Evolutionary conservation across 2,888 invertebrate species (phyloP), one percentile per base, ranked within the genome.

Genomic region (Patella depressa): DNA sequence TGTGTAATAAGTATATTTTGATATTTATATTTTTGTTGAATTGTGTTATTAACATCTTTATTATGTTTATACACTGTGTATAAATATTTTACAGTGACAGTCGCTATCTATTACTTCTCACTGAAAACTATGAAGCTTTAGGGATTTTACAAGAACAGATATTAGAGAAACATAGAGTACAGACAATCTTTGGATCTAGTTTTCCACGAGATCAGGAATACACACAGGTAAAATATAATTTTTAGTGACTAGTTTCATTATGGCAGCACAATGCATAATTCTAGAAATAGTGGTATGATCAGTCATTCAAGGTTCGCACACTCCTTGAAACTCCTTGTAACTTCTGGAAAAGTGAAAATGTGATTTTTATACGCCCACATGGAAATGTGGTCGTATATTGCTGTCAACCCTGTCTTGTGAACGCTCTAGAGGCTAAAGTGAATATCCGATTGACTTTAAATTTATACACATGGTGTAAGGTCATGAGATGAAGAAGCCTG

Each of bases 111-210:
- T 80, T 90, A 73, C 83, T 90, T 34, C 82, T 90, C 78, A 90
- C 89, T 19, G 90, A 90, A 83, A 90, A 89, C 80, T 89, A 89
- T 73, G 88, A 89, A 70, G 89, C 89, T 5, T 79, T 90, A 55
- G 81, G 82, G 19, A 85, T 90, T n/a, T 85, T 90, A 55, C 88
- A 89, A 74, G 87, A 90, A 75, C 82, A 89, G 75, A 85, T 90
- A 29, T 78, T 84, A 34, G 79, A 83, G n/a, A 78, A 77, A 7
- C 70, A 29, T 59, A 73, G 53, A 12, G 80, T 76, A 5, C 81
- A 84, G 19, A 87, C 87, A 74, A 88, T 90, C 72, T 90, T 88
- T 84, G 89, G 89, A 11, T 89, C 88, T 80, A 89, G 88, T 79
- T 90, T 89, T 77, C 87, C 86, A 1, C 86, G 86, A 73, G 90